A percentile compares a stretch with the other conserved stretches of the same genome.
phyloP scores from a whole-genome alignment of 2,113 vertebrate genomes.

The Cygnus buccinator region DNA sequence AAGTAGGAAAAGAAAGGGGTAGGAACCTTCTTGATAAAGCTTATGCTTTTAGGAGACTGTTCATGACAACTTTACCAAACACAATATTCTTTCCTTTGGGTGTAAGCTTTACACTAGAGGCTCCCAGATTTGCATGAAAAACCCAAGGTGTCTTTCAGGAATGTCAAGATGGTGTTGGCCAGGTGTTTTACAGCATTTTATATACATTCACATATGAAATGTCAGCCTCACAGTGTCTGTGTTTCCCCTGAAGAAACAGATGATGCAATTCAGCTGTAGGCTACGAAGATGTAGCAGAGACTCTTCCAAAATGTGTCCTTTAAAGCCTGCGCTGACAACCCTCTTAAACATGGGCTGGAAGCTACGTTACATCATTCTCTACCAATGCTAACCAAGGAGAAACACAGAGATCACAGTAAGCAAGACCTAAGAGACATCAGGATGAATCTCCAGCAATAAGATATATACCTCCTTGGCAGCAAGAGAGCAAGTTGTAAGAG shows the following conservation, averaged over 20 bases:
- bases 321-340: not conserved
- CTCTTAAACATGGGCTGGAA: not conserved
- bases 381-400: not conserved
- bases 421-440: not conserved
- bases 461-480: not conserved
- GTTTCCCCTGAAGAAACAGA: not conserved
- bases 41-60: not conserved
- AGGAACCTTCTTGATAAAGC: not conserved
- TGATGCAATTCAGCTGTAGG: not conserved
- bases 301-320: not conserved
- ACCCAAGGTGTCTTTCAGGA: not conserved
- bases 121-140: not conserved
- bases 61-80: not conserved
- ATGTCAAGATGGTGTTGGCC: not conserved
- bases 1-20: not conserved
- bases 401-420: not conserved
- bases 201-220: not conserved
- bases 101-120: not conserved
- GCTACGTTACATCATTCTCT: not conserved
- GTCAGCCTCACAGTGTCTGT: not conserved
- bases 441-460: not conserved
- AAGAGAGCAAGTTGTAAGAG: not conserved
- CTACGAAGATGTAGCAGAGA: not conserved
- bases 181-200: not conserved
- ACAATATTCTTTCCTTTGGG: not conserved